A percentile compares a stretch with the other conserved stretches of the same genome.
Conservation (phyloP, 2,888 invertebrate genomes). For the Aphidius colemani region DNA sequence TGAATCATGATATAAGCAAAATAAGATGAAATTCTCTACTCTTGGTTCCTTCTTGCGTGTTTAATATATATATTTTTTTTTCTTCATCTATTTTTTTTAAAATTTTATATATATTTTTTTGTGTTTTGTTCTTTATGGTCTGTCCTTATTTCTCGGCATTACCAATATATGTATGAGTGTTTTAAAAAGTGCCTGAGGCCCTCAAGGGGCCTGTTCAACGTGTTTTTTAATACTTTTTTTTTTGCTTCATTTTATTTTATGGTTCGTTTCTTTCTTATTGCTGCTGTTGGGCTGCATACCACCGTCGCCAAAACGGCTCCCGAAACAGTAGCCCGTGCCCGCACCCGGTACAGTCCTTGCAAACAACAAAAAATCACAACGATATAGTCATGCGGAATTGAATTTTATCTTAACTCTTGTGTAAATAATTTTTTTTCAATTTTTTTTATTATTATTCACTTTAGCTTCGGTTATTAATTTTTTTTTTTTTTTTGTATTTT, state of each 20-base stretch:
- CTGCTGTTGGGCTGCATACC: slow-evolving; percentile 51
- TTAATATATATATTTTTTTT: slow-evolving; percentile 26
- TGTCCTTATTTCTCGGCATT: slow-evolving; percentile 45
- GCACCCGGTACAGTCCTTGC: slow-evolving; percentile 54
- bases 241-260: too few relatives aligned
- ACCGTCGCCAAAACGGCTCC: slow-evolving; percentile 54
- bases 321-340: slow-evolving; percentile 59
- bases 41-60: slow-evolving; percentile 31
- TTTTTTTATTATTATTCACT: background rate
- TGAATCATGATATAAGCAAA: slow-evolving; percentile 18
- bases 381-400: slow-evolving; percentile 8
- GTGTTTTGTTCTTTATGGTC: slow-evolving; percentile 17
- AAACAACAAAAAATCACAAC: slow-evolving; percentile 49
- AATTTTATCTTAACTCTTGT: slow-evolving; percentile 5
- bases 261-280: too few relatives aligned
- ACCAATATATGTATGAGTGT: background rate
- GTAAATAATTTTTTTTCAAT: background rate
- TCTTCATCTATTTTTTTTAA: slow-evolving; percentile 34
- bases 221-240: slow-evolving; percentile 53
- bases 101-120: slow-evolving; percentile 31
- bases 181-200: background rate
- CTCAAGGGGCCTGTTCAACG: slow-evolving; percentile 52
- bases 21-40: background rate
- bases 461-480: too few relatives aligned
- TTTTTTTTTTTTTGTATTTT: too few relatives aligned